Evolutionary conservation across 2,888 invertebrate species (phyloP), one percentile per base, ranked within the genome.

Genomic region (Drosophila atroscutellata): DNA sequence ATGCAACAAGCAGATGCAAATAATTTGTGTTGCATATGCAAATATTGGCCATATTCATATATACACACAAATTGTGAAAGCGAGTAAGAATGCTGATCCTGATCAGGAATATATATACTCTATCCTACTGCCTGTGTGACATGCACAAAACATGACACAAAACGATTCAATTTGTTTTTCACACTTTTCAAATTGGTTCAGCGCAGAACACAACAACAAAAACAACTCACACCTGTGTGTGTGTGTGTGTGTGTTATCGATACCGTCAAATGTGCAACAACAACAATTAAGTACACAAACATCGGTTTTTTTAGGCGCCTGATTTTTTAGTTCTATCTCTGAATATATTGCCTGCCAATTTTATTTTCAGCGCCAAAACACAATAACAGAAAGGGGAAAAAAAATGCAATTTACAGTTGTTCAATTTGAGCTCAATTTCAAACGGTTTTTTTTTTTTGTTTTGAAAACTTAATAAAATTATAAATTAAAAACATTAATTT

Each of bases 161-260:
- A 5, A 36, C 2, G 15, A 15, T 36, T 36, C 32, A 32, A 36
- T 36, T 4, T 9, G 2, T 2, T 39, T 4, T 9, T 39, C 4
- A 39, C 39, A 39, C 39, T 0, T 11, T 39, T n/a, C 0, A 11
- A 2, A 5, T 42, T 20, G 20, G 20, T 42, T n/a, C 39, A n/a
- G 0, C 9, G 1, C 1, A 39, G 9, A 9, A 3, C 0, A 9
- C 1, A n/a, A 2, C 2, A 30, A 30, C 0, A 3, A 39, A 37
- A 39, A 20, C 20, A 20, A 42, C 11, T 3, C 11, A 42, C 15
- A 24, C 20, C 45, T 45, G 45, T 13, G 13, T 45, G 39, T 28
- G 26, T 26, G 13, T 45, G 39, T 26, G 26, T n/a, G 11, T 45
- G 42, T 36, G 2, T 36, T 45, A 45, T 24, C 15, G 15, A 45